Base-by-base conservation (phyloP, 2,888 invertebrate species). In the Calliphora vomitoria region DNA sequence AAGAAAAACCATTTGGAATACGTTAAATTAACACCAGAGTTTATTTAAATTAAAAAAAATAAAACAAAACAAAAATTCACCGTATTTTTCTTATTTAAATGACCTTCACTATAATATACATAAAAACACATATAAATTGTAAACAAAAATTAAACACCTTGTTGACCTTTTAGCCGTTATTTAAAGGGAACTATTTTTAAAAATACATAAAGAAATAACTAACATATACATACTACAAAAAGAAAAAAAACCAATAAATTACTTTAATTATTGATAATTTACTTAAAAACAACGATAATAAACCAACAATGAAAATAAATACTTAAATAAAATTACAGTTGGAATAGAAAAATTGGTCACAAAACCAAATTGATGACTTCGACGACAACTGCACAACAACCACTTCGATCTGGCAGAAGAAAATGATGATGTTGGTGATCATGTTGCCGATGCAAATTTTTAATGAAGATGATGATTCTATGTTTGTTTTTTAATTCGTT, bases 181-280 rank as follows among this genome's bases (percentile, higher is more conserved):
- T 75, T 71, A 35, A 31, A 41, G 74, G 62, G 41, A 75, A 60
- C 75, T 47, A 47, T 15, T 68, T 66, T 68, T 47, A 10, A 10
- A 44, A 44, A 44, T 2, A 50, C 53, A 53, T 8, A 53, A 10
- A n/a, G 44, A 25, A 58, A 53, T 50, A 60, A 64, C 53, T 1
- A 60, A 55, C 1, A 1, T 44, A 6, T 3, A 41, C 1, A 41
- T n/a, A 41, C 38, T 41, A 41, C 38, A 20, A 60, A 58, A 8
- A 11, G 8, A 58, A 20, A 25, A 79, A 25, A 50, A 75, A 69
- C n/a, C 35, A 75, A 80, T 80, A 68, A 80, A 75, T 81, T 68
- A 80, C 50, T 85, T 81, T 81, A 85, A 81, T 75, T 80, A 81
- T 75, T 62, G 60, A 62, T 75, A 80, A 85, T 85, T 80, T 69